These are phyloP conservation scores for Bathynomus jamesi DNA, from an alignment of 1,140 invertebrate genomes.

Conservation along the genomic window DNA sequence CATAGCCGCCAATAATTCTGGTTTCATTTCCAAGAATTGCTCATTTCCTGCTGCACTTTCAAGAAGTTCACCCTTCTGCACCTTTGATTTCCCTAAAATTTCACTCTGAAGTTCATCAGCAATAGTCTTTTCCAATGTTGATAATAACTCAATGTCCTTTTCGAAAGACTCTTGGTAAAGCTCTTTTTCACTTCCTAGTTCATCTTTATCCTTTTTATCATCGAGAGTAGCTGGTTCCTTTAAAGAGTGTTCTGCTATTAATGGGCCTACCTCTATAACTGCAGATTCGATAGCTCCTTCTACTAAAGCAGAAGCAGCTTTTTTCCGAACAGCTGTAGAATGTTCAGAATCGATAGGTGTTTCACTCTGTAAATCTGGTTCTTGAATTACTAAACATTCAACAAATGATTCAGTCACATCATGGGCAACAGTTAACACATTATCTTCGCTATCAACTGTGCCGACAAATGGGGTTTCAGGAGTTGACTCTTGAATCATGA, in stretches of 20 bases:
- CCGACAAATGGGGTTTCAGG: slow-evolving; percentile 14
- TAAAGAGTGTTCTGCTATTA: slow-evolving; percentile 19
- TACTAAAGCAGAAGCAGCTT: slow-evolving; percentile 23
- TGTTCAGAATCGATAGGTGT: slow-evolving; percentile 22
- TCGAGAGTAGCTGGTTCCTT: no score
- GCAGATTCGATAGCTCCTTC: slow-evolving; percentile 24
- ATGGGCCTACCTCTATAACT: slow-evolving; percentile 19
- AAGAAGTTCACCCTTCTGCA: no score
- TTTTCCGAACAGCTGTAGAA: slow-evolving; percentile 20
- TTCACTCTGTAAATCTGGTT: slow-evolving; percentile 19
- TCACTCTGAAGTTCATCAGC: no score
- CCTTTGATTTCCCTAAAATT: no score
- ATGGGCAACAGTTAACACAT: slow-evolving; percentile 21
- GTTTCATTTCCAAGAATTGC: no score
- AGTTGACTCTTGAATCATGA: slow-evolving; percentile 26
- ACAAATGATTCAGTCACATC: slow-evolving; percentile 18
- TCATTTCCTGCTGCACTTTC: no score
- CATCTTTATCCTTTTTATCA: no score
- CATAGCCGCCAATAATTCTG: no score
- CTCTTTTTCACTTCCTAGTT: no score
- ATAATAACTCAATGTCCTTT: no score
- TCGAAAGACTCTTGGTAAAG: no score
- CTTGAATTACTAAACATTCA: slow-evolving; percentile 22
- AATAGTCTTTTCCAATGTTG: no score
- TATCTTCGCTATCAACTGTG: slow-evolving; percentile 22